phyloP scores from a whole-genome alignment of 2,797 vertebrate species.

The Halcyon leucocephala region DNA sequence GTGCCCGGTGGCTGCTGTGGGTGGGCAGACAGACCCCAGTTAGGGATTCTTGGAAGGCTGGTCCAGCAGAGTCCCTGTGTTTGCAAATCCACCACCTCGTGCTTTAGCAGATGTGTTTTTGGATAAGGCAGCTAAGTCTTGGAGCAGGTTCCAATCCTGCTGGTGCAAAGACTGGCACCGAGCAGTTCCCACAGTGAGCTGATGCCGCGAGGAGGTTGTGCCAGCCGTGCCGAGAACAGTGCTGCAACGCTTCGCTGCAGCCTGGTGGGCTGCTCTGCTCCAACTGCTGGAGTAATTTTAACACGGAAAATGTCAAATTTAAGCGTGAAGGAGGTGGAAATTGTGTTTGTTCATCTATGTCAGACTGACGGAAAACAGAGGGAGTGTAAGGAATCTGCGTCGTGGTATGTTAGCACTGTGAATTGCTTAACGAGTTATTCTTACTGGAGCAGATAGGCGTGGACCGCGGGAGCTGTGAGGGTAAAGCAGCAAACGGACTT shows the following conservation, averaged over 20 bases:
- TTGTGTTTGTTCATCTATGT: background rate
- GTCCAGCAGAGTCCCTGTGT: background rate
- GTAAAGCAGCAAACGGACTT: background rate
- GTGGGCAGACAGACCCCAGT: background rate
- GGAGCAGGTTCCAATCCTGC: accelerated
- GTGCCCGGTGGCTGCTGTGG: accelerated
- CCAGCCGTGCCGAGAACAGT: accelerated
- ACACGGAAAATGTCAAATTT: background rate
- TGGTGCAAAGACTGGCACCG: accelerated
- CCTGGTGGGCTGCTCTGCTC: background rate
- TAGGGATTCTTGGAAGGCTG: background rate
- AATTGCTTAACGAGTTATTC: background rate
- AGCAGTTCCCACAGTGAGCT: accelerated
- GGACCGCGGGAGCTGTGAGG: background rate
- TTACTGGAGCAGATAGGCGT: background rate
- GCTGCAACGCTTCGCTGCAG: accelerated
- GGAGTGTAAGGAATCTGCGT: background rate
- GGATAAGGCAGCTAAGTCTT: background rate
- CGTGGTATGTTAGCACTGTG: background rate
- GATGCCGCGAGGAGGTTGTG: background rate
- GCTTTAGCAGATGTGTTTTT: background rate
- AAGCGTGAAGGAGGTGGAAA: background rate
- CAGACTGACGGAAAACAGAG: background rate
- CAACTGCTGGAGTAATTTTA: background rate
- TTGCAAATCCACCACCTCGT: background rate